phyloP scores from a whole-genome alignment of 2,797 vertebrate genomes.

The Serranus cabrilla region DNA sequence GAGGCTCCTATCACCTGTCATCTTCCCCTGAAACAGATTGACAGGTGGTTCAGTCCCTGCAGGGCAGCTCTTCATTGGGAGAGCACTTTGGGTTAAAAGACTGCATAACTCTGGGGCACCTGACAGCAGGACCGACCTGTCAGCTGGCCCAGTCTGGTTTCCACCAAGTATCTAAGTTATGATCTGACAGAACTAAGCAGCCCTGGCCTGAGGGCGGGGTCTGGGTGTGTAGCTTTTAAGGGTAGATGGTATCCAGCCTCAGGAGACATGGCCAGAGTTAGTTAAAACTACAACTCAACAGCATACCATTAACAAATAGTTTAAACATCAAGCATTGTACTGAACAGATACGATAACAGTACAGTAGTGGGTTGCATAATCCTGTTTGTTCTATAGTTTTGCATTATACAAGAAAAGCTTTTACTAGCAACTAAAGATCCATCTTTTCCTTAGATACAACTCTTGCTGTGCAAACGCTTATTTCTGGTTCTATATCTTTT shows the following conservation, averaged over 20 bases:
- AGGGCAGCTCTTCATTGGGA: not conserved
- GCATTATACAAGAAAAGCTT: not conserved
- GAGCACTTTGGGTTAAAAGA: not conserved
- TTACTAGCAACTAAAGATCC: not conserved
- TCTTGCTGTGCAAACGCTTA: not conserved
- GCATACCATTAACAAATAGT: not conserved
- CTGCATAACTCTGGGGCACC: slow-evolving; percentile 22
- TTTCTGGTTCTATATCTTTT: not conserved
- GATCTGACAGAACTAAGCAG: slow-evolving; percentile 33
- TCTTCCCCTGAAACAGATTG: slow-evolving; percentile 21
- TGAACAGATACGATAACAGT: not conserved
- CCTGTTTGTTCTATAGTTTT: not conserved
- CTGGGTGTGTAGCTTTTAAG: slow-evolving; percentile 14
- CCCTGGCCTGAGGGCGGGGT: not conserved
- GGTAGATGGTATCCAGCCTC: slow-evolving; percentile 3
- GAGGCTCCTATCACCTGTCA: slow-evolving; percentile 5
- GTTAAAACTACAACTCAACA: not conserved
- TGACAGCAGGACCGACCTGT: slow-evolving; percentile 5
- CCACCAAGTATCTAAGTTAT: slow-evolving; percentile 32
- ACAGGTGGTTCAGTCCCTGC: slow-evolving; percentile 2
- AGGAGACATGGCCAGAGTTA: slow-evolving; percentile 11
- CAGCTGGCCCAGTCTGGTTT: slow-evolving; percentile 17
- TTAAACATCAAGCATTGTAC: not conserved
- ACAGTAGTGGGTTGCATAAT: not conserved
- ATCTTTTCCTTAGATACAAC: not conserved